These are phyloP conservation scores for Diaphora mendica DNA, from an alignment of 2,888 invertebrate species.

Conservation along the genomic window DNA sequence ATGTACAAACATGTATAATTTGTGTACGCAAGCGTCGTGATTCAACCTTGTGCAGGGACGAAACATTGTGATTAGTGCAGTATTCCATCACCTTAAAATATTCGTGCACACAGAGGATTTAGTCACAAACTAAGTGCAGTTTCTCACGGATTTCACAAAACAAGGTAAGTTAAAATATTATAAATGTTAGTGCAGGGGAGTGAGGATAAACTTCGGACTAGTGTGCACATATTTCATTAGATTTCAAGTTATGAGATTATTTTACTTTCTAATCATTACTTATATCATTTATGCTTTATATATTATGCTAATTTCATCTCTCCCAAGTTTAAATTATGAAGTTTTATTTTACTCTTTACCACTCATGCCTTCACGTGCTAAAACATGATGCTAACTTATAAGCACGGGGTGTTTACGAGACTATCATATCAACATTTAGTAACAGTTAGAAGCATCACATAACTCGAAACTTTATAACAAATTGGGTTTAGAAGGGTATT, in stretches of 20 bases:
- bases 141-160: slow-evolving; percentile 23
- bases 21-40: slow-evolving; percentile 57
- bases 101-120: slow-evolving; percentile 43
- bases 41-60: slow-evolving; percentile 58
- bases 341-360: background rate
- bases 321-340: background rate
- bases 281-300: too few species aligned
- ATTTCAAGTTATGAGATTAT: background rate
- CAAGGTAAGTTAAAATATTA: slow-evolving; percentile 22
- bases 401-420: background rate
- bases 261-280: background rate
- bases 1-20: slow-evolving; percentile 48
- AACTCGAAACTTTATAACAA: background rate
- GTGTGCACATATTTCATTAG: slow-evolving; percentile 4
- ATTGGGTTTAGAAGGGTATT: background rate
- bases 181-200: slow-evolving; percentile 32
- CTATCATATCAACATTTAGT: background rate
- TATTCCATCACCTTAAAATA: slow-evolving; percentile 50
- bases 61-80: slow-evolving; percentile 56
- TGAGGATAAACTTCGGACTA: slow-evolving; percentile 32
- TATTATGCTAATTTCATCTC: background rate
- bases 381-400: background rate
- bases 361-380: background rate
- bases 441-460: slow-evolving; percentile 3
- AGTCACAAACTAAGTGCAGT: slow-evolving; percentile 46